phyloP scores from a whole-genome alignment of 1,140 invertebrate species.

The Charaxes varanes region DNA sequence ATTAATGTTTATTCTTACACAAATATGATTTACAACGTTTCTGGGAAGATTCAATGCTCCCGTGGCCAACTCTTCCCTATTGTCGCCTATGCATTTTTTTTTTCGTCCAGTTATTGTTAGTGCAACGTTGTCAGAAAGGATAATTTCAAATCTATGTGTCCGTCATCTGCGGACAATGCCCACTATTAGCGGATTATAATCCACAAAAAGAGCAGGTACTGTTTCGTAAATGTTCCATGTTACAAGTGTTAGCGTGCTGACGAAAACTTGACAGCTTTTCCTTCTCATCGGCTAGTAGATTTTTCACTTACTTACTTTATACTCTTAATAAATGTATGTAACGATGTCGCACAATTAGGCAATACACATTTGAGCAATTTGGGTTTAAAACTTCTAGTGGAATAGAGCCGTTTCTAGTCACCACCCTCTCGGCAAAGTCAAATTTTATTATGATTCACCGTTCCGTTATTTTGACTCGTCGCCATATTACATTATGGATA shows the following conservation, averaged over 20 bases:
- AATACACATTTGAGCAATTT: too few relatives aligned
- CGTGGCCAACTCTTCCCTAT: slow-evolving; percentile 22
- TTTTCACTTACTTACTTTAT: too few relatives aligned
- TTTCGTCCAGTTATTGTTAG: slow-evolving; percentile 12
- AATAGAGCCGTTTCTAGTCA: too few relatives aligned
- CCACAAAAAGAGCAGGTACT: slow-evolving; percentile 57
- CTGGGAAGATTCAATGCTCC: slow-evolving; percentile 15
- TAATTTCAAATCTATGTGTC: slow-evolving; percentile 38
- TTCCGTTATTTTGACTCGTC: too few relatives aligned
- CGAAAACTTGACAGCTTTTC: too few relatives aligned
- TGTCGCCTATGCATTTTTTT: slow-evolving; percentile 8
- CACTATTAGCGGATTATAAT: slow-evolving; percentile 62
- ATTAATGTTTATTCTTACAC: slow-evolving; percentile 12
- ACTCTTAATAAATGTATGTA: too few relatives aligned
- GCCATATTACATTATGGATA: too few relatives aligned
- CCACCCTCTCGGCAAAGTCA: too few relatives aligned
- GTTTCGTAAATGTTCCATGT: slow-evolving; percentile 7
- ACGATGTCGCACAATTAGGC: too few relatives aligned
- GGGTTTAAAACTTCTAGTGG: too few relatives aligned
- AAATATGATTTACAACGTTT: slow-evolving; percentile 24
- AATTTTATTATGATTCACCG: too few relatives aligned
- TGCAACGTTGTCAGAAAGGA: slow-evolving; percentile 20
- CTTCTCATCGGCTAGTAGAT: too few relatives aligned
- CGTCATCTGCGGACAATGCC: slow-evolving; percentile 61
- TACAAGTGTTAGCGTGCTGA: slow-evolving; percentile 11